Base-by-base conservation (phyloP, 1,140 invertebrate species). In the Drosophila lini region DNA sequence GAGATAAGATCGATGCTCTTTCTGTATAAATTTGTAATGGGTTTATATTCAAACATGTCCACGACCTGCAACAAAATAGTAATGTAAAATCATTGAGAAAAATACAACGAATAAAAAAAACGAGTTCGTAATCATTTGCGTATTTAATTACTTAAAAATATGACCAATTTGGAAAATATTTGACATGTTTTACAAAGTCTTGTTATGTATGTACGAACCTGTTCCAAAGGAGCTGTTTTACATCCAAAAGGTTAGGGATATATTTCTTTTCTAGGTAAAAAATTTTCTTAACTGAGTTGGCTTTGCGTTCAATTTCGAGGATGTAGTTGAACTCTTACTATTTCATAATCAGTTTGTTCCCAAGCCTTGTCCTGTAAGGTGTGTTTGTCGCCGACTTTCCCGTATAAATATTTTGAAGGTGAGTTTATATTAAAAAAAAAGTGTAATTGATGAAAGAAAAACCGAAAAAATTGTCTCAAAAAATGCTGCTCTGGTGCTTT, bases 41-140 rank as follows among this genome's bases (percentile, higher is more conserved):
- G 13, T 40, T 40, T 15, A 10, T 5, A 10, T 15, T 48, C 15
- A 4, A 31, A 5, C 19, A 36, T 53, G 9, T 5, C 8, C 13
- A 15, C 3, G 22, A 22, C 32, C 3, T 36, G 32, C 52, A 53
- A 53, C 52, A 38, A 53, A 53, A n/a, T 36, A 53, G 52, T 38
- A 22, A 22, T 36, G 32, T 53, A 53, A 53, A 53, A 53, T 22
- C 13, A 6, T 22, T 9, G 50, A 22, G 32, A 53, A 52, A 10
- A 34, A 52, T 15, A 34, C 6, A 16, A 7, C 15, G 8, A 36
- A 53, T 53, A 50, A 50, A 50, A 50, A 13, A 6, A 34, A 3
- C 16, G 50, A 25, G 19, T 45, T 45, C 13, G 22, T 25, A 45
- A 45, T 15, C 3, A 45, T 13, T 45, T 45, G 11, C 3, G 3